These are phyloP conservation scores for Cryptoleucopteryx plumbea DNA, from an alignment of 2,113 vertebrate genomes.

Conservation along the genomic window DNA sequence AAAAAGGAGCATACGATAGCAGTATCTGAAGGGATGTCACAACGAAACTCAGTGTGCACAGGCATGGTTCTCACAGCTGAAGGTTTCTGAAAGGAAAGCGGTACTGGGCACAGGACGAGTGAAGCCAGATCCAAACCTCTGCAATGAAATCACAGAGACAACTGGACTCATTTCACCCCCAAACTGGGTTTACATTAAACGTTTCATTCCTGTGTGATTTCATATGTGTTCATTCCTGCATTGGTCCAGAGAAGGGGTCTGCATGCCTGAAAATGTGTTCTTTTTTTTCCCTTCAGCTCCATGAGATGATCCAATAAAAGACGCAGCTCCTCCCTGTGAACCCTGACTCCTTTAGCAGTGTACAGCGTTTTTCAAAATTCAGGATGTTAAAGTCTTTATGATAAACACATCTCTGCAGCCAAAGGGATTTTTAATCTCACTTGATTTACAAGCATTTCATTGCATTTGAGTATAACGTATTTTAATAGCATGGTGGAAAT, in stretches of 20 bases:
- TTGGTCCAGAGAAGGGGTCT: background rate
- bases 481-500: conserved; percentile 43
- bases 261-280: background rate
- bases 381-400: background rate
- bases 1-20: background rate
- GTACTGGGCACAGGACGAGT: too few species aligned
- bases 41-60: background rate
- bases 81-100: background rate
- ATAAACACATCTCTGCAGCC: conserved; percentile 39
- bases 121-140: background rate
- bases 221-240: background rate
- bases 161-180: background rate
- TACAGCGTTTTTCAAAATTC: background rate
- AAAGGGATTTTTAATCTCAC: conserved; percentile 53
- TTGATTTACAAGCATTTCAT: conserved; percentile 65
- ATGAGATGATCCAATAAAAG: background rate
- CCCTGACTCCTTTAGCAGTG: background rate
- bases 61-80: background rate
- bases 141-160: background rate
- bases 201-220: background rate
- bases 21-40: background rate
- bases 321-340: background rate
- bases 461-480: conserved; percentile 19
- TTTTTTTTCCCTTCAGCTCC: background rate
- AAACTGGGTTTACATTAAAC: background rate